Percentiles rank a stretch among this genome's conserved stretches.
phyloP scores from a whole-genome alignment of 2,888 invertebrate species.

The Ceriagrion tenellum region DNA sequence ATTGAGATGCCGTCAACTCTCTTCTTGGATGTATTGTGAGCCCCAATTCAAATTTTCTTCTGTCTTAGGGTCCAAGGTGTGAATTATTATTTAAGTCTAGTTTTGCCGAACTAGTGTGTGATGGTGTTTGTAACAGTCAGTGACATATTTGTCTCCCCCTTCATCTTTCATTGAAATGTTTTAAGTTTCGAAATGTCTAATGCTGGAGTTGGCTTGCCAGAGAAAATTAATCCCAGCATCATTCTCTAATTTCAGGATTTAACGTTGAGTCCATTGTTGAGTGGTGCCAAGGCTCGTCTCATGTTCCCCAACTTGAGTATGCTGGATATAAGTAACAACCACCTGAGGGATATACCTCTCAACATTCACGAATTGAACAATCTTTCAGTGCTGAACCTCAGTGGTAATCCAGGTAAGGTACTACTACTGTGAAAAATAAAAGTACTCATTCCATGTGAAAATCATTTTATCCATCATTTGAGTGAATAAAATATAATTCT shows the following conservation, averaged over 20 bases:
- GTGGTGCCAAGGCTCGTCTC: constrained; percentile 83
- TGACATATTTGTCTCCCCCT: background rate
- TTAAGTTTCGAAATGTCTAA: background rate
- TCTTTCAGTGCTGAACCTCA: constrained; percentile 96
- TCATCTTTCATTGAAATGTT: constrained; percentile 43
- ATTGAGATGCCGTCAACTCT: too few relatives aligned
- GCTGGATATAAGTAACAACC: constrained; percentile 96
- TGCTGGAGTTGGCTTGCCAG: background rate
- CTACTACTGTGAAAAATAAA: too few relatives aligned
- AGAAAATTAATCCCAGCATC: background rate
- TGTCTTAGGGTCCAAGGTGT: too few relatives aligned
- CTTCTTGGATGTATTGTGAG: too few relatives aligned
- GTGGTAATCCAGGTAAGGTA: constrained; percentile 85
- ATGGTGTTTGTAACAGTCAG: too few relatives aligned
- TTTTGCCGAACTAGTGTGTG: background rate
- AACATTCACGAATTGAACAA: constrained; percentile 91
- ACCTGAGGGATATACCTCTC: constrained; percentile 87
- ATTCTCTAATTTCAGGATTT: constrained; percentile 68
- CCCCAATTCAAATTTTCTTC: too few relatives aligned
- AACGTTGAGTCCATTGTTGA: constrained; percentile 76
- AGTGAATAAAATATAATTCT: too few relatives aligned
- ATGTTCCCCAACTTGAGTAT: constrained; percentile 96
- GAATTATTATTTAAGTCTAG: too few relatives aligned
- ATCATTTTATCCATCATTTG: too few relatives aligned
- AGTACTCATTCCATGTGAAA: too few relatives aligned